Percentiles rank a stretch among this genome's conserved stretches.
Conservation (phyloP, 1,140 invertebrate species). For the Manduca sexta region DNA sequence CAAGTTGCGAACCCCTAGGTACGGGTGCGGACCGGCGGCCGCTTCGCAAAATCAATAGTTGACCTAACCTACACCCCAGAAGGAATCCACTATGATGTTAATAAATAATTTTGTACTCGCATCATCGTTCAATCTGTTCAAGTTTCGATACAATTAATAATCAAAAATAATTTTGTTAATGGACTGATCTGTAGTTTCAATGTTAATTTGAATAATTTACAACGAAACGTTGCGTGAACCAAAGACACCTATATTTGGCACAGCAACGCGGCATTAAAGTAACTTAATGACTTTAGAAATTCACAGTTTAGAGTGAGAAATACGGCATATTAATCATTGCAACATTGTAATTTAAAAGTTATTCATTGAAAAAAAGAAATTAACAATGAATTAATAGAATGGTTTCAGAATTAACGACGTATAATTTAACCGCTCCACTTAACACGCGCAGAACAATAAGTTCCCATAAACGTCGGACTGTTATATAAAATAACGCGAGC, state of each 20-base stretch:
- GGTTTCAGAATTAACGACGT: conserved; percentile 8
- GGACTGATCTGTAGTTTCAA: too few relatives aligned
- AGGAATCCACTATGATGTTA: conserved; percentile 11
- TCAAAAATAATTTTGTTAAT: too few relatives aligned
- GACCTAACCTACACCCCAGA: conserved; percentile 33
- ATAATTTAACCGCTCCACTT: conserved; percentile 18
- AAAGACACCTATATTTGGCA: too few relatives aligned
- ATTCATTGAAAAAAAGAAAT: conserved; percentile 8
- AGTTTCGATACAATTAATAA: too few relatives aligned
- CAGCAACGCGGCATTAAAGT: too few relatives aligned
- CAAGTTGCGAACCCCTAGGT: conserved; percentile 55
- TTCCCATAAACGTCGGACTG: conserved; percentile 33
- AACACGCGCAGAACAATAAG: conserved; percentile 28
- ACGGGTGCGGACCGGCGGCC: conserved; percentile 29
- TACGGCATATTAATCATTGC: not conserved
- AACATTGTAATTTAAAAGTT: not conserved
- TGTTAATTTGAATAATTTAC: too few relatives aligned
- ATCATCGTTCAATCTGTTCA: too few relatives aligned
- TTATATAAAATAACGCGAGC: conserved; percentile 31
- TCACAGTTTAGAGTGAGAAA: not conserved
- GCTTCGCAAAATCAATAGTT: conserved; percentile 56
- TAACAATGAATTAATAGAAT: conserved; percentile 12
- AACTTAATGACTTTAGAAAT: too few relatives aligned
- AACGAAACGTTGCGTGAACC: too few relatives aligned
- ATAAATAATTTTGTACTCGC: too few relatives aligned